These are phyloP conservation scores for Sycobia sp. DNA, from an alignment of 1,140 invertebrate genomes.

Conservation along the genomic window DNA sequence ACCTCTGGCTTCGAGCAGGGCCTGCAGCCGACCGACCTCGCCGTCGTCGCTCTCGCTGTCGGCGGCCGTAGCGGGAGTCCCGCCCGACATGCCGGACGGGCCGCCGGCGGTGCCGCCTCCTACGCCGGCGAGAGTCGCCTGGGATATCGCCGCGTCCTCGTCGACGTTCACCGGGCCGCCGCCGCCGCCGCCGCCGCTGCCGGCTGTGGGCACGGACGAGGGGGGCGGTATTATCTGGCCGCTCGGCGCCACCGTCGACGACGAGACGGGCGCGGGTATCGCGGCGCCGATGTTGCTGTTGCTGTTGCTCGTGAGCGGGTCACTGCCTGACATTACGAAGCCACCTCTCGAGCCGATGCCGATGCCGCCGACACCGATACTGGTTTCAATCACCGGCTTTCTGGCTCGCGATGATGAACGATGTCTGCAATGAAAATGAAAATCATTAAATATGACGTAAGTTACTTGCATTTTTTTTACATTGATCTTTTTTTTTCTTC, in stretches of 20 bases:
- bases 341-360: slow-evolving; percentile 50
- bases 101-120: slow-evolving; percentile 53
- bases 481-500: too few species aligned
- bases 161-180: neutral
- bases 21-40: slow-evolving; percentile 87
- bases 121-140: neutral
- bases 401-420: slow-evolving; percentile 67
- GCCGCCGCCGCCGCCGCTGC: neutral
- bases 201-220: neutral
- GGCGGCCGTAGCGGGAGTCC: slow-evolving; percentile 51
- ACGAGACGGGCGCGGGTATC: slow-evolving; percentile 50
- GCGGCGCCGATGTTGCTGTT: slow-evolving; percentile 26
- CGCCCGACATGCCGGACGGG: slow-evolving; percentile 56
- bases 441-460: too few species aligned
- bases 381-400: slow-evolving; percentile 50
- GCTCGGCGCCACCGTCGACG: slow-evolving; percentile 41
- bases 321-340: slow-evolving; percentile 54
- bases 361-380: slow-evolving; percentile 46
- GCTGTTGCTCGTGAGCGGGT: slow-evolving; percentile 41
- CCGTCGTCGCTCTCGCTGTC: slow-evolving; percentile 77
- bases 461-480: too few species aligned
- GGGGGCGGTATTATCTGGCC: slow-evolving; percentile 15
- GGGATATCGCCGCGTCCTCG: neutral
- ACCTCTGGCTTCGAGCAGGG: slow-evolving; percentile 90
- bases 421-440: slow-evolving; percentile 55